These are phyloP conservation scores for Isurus oxyrinchus DNA, from an alignment of 2,113 vertebrate genomes.

Conservation along the genomic window DNA sequence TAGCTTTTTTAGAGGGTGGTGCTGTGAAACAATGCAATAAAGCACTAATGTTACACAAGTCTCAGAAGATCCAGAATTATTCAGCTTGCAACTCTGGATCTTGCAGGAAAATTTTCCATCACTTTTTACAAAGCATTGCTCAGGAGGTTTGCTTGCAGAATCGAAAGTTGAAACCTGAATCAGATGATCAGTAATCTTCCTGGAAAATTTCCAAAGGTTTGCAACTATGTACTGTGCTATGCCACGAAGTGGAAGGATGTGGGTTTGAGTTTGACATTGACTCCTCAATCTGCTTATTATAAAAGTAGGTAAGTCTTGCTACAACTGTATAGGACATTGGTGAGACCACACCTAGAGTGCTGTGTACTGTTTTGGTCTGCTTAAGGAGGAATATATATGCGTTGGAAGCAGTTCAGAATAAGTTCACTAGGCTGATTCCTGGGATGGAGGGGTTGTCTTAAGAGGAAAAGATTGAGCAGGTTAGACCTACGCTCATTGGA, in stretches of 20 bases:
- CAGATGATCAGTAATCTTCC: background rate
- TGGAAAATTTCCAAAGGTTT: background rate
- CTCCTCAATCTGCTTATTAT: background rate
- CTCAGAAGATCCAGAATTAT: background rate
- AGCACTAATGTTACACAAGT: background rate
- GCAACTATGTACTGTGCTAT: background rate
- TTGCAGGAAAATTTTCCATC: background rate
- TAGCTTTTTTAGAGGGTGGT: background rate
- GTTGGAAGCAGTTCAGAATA: too few species aligned
- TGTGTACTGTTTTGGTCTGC: too few species aligned
- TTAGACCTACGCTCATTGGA: too few species aligned
- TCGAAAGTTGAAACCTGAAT: background rate
- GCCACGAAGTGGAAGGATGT: background rate
- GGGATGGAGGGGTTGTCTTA: too few species aligned
- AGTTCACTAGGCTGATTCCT: too few species aligned
- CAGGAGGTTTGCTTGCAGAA: background rate
- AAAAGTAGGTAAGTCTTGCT: too few species aligned
- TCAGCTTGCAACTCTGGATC: background rate
- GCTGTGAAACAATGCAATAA: background rate
- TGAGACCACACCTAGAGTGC: too few species aligned
- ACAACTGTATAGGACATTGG: too few species aligned
- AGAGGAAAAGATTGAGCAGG: too few species aligned
- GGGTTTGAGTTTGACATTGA: background rate
- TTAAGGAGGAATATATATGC: too few species aligned
- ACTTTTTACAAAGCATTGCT: background rate